These are phyloP conservation scores for Pentalonia nigronervosa DNA, from an alignment of 1,140 invertebrate genomes.

Conservation along the genomic window DNA sequence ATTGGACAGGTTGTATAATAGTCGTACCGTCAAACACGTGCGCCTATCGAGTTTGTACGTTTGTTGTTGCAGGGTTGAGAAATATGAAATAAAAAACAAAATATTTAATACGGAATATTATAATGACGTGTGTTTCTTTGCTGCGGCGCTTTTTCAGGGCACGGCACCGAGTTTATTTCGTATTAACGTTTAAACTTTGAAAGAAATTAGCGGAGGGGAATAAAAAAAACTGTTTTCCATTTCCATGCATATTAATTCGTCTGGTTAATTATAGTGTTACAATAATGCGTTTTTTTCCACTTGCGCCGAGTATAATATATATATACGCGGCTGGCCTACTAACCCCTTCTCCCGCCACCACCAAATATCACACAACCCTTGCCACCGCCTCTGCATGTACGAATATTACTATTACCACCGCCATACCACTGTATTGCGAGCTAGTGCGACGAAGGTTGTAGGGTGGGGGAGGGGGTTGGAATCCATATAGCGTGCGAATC, in stretches of 20 bases:
- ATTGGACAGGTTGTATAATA: background rate
- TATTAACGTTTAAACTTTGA: slow-evolving; percentile 39
- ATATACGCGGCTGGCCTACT: background rate
- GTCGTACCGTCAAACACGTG: background rate
- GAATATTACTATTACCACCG: background rate
- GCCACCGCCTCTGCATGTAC: background rate
- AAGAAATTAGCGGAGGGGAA: background rate
- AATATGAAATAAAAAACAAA: background rate
- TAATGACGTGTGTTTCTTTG: background rate
- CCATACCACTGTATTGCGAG: background rate
- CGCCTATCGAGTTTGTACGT: background rate
- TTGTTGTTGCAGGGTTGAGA: background rate
- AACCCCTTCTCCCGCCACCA: background rate
- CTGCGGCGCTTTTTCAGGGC: background rate
- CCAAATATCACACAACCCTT: background rate
- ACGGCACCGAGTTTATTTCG: background rate
- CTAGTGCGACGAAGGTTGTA: background rate
- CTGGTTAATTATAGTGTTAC: slow-evolving; percentile 46
- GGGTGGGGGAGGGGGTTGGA: background rate
- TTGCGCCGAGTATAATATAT: background rate
- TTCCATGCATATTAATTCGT: slow-evolving; percentile 56
- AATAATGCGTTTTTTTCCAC: slow-evolving; percentile 48
- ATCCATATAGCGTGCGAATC: slow-evolving; percentile 37
- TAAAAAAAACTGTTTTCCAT: slow-evolving; percentile 26
- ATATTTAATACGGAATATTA: background rate